Evolutionary conservation across 2,888 invertebrate genomes (phyloP).

Genomic region (Prenolepis imparis): DNA sequence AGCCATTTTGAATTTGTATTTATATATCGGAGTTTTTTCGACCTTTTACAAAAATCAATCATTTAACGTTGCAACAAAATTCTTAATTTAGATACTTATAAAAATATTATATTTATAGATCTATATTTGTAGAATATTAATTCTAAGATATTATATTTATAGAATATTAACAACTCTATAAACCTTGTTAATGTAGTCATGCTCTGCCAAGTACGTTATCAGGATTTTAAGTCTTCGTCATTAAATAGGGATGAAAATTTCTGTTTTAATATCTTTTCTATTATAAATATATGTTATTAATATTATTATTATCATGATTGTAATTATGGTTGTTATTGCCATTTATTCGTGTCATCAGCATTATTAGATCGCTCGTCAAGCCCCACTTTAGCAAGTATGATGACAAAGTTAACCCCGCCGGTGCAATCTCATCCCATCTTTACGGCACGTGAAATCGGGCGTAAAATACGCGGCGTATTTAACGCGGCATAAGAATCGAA

Average conservation of each 20-base stretch:
- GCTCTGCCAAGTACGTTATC: no score
- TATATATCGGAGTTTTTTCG: no score
- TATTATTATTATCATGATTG: slow-evolving; percentile 21
- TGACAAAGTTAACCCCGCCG: slow-evolving; percentile 43
- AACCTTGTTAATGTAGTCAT: no score
- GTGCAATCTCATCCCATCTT: slow-evolving; percentile 55
- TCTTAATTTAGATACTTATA: neutral
- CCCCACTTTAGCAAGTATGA: slow-evolving; percentile 23
- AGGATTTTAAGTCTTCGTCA: no score
- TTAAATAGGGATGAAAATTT: neutral
- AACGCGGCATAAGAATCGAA: slow-evolving; percentile 75
- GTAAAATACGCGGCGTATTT: slow-evolving; percentile 66
- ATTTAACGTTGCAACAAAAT: neutral
- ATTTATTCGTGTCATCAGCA: neutral
- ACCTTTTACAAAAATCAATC: no score
- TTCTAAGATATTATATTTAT: no score
- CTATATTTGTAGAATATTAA: no score
- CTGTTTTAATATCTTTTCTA: neutral
- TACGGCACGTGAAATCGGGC: slow-evolving; percentile 67
- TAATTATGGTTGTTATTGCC: neutral
- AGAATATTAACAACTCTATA: neutral
- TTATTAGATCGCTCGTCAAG: slow-evolving; percentile 18
- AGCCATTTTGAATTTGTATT: no score
- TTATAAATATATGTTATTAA: slow-evolving; percentile 6
- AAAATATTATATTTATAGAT: no score